These are phyloP conservation scores for Arenicola marina DNA, from an alignment of 2,888 invertebrate genomes.

Conservation along the genomic window DNA sequence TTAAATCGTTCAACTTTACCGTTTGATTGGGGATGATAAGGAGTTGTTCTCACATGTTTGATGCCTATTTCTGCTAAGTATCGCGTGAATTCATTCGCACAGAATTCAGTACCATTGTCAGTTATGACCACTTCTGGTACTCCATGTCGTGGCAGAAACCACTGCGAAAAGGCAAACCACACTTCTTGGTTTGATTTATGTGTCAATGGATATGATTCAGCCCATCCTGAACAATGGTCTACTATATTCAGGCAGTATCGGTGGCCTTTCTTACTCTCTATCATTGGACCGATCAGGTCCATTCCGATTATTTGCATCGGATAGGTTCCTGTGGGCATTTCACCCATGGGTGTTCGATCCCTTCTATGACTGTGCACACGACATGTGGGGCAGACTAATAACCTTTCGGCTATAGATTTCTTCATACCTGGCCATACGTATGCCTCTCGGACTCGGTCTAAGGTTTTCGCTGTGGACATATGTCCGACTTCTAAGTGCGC, in stretches of 20 bases:
- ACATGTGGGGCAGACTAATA: not conserved
- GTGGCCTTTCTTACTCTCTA: not conserved
- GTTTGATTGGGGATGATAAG: not conserved
- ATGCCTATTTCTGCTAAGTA: not conserved
- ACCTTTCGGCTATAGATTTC: not conserved
- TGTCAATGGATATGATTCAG: conserved; percentile 4
- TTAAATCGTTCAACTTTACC: conserved; percentile 3
- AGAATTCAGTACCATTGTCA: not conserved
- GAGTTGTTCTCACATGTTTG: not conserved
- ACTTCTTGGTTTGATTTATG: not conserved
- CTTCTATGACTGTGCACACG: not conserved
- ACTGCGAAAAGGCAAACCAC: not conserved
- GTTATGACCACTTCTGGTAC: not conserved
- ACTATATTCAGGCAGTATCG: not conserved
- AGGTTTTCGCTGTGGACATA: not conserved
- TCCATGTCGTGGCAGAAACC: conserved; percentile 1
- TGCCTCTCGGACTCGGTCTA: not conserved
- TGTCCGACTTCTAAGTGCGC: conserved; percentile 5
- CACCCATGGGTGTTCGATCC: not conserved
- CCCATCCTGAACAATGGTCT: conserved; percentile 1
- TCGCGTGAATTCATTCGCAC: not conserved
- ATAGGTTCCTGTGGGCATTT: conserved; percentile 1
- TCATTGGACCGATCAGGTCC: not conserved
- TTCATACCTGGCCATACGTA: conserved; percentile 7
- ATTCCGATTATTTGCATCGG: conserved; percentile 5